Conservation (phyloP, 2,113 vertebrate species). For the Pheucticus melanocephalus region DNA sequence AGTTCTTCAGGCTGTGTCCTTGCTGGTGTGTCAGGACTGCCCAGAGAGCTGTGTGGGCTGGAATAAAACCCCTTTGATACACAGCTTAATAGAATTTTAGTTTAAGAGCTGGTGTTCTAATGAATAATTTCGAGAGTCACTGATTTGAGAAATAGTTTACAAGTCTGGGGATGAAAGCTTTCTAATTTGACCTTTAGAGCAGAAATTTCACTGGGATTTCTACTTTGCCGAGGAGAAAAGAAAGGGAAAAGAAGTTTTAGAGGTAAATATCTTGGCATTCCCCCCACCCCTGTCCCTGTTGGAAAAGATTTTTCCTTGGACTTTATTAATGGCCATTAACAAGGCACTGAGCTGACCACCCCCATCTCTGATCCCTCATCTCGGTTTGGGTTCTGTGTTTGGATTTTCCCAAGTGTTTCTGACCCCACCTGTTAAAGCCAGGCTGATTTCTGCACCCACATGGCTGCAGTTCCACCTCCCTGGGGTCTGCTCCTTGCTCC, state of each 20-base stretch:
- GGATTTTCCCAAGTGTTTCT: not conserved
- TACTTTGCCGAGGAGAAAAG: not conserved
- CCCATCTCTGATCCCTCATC: not conserved
- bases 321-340: not conserved
- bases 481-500: not conserved
- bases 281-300: too few relatives aligned
- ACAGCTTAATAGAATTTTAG: slow-evolving; percentile 29
- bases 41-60: not conserved
- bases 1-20: not conserved
- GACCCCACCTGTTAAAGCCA: not conserved
- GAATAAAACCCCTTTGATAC: not conserved
- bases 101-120: slow-evolving; percentile 41
- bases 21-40: not conserved
- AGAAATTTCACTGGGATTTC: slow-evolving; percentile 38
- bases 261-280: not conserved
- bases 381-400: not conserved
- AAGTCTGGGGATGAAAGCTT: slow-evolving; percentile 39
- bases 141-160: slow-evolving; percentile 60
- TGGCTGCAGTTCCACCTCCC: not conserved
- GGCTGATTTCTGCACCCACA: not conserved
- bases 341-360: not conserved
- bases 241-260: not conserved
- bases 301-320: not conserved
- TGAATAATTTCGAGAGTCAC: slow-evolving; percentile 42
- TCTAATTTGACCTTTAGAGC: slow-evolving; percentile 56